Percentiles rank a stretch among this genome's conserved stretches.
These are phyloP conservation scores for Lerista edwardsae DNA, from an alignment of 2,797 vertebrate species.

Conservation along the genomic window DNA sequence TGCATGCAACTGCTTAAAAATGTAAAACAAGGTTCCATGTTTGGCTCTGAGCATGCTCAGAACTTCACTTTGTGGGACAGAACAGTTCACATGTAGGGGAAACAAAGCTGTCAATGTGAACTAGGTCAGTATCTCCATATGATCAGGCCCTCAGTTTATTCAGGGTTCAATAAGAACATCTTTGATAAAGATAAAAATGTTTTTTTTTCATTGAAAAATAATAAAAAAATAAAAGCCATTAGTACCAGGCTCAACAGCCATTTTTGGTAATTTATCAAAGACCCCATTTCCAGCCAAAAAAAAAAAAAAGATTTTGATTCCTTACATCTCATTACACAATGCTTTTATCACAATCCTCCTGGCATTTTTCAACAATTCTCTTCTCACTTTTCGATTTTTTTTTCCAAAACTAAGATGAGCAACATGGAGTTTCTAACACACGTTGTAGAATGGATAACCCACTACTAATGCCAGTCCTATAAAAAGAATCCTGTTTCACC, in stretches of 20 bases:
- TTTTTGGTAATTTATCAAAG: conserved; percentile 57
- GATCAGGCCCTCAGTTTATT: background rate
- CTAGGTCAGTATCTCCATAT: background rate
- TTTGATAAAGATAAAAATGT: background rate
- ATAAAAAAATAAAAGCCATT: too few species aligned
- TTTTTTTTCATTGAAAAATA: background rate
- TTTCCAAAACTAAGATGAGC: conserved; percentile 45
- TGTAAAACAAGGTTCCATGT: too few species aligned
- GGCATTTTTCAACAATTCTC: conserved; percentile 77
- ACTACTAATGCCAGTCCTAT: conserved; percentile 5
- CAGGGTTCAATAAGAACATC: conserved; percentile 27
- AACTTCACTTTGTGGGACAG: too few species aligned
- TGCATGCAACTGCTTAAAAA: too few species aligned
- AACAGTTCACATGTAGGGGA: background rate
- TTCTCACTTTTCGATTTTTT: conserved; percentile 41
- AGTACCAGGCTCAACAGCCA: background rate
- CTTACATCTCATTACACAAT: conserved; percentile 84
- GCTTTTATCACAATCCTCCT: conserved; percentile 84
- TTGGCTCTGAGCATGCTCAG: too few species aligned
- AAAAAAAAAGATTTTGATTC: conserved; percentile 75
- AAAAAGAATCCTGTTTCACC: conserved; percentile 14
- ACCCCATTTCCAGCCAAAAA: conserved; percentile 47
- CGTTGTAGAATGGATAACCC: conserved; percentile 41
- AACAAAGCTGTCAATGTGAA: background rate
- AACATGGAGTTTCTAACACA: conserved; percentile 44